Conservation (phyloP, 2,113 vertebrate genomes). For the Dicaeum eximium region DNA sequence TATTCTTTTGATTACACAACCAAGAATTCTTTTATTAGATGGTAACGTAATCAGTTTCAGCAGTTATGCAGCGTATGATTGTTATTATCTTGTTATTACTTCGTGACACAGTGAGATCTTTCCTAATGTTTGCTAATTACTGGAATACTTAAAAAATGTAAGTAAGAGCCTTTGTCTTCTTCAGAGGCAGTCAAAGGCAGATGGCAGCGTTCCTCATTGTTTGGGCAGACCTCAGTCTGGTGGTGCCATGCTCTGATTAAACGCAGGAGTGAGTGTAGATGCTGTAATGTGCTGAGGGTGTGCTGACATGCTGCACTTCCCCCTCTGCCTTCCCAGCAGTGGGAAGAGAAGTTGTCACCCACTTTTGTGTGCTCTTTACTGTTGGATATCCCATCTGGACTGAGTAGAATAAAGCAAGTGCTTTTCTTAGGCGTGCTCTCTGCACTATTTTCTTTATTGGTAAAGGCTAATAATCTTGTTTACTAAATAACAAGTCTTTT, state of each 20-base stretch:
- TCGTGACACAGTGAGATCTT: conserved; percentile 14
- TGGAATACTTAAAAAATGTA: not conserved
- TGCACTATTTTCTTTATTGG: not conserved
- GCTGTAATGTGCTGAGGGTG: not conserved
- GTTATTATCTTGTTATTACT: conserved; percentile 41
- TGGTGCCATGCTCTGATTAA: not conserved
- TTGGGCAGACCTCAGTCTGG: not conserved
- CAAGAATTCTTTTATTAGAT: conserved; percentile 31
- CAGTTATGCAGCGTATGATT: conserved; percentile 30
- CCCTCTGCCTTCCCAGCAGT: not conserved
- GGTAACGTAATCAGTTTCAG: conserved; percentile 1
- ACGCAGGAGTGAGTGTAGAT: not conserved
- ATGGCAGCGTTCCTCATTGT: not conserved
- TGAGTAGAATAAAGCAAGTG: not conserved
- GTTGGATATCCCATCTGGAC: not conserved
- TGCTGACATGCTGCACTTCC: not conserved
- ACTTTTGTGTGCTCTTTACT: not conserved
- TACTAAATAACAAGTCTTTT: not conserved
- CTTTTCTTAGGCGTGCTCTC: not conserved
- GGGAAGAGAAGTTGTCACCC: not conserved
- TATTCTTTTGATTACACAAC: not conserved
- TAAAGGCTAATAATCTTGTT: not conserved
- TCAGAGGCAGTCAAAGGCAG: not conserved
- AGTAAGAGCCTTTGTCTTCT: not conserved
- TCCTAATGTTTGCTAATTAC: conserved; percentile 12